Percentiles rank a stretch among this genome's conserved stretches.
These are phyloP conservation scores for Seira musarum DNA, from an alignment of 2,888 invertebrate species.

Conservation along the genomic window DNA sequence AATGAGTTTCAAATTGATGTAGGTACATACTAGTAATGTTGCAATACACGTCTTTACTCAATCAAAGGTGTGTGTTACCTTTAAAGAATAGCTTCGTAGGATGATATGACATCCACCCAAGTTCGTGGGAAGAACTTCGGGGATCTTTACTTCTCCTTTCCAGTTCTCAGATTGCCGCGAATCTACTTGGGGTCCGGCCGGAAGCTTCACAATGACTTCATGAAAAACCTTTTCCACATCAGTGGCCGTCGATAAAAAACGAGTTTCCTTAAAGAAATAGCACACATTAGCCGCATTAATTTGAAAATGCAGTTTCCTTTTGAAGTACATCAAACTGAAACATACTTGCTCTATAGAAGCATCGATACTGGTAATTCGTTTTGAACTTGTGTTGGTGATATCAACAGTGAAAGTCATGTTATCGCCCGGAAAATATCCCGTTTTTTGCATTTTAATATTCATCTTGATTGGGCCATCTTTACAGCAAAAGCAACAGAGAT, in stretches of 20 bases:
- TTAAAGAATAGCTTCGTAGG: constrained; percentile 82
- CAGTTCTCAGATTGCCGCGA: constrained; percentile 76
- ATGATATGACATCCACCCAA: constrained; percentile 83
- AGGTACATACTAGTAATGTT: too few relatives aligned
- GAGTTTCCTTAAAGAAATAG: constrained; percentile 28
- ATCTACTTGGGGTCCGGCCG: constrained; percentile 27
- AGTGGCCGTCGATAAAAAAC: constrained; percentile 24
- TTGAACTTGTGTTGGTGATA: constrained; percentile 84
- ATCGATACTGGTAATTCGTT: constrained; percentile 77
- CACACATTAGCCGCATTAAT: neutral
- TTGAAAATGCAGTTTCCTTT: too few relatives aligned
- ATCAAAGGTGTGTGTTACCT: too few relatives aligned
- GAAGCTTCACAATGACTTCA: constrained; percentile 28
- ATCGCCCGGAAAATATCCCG: constrained; percentile 85
- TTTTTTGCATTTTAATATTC: constrained; percentile 81
- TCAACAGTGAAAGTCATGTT: constrained; percentile 80
- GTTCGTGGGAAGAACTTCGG: constrained; percentile 84
- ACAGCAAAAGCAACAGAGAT: constrained; percentile 86
- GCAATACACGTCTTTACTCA: too few relatives aligned
- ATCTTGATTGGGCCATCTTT: constrained; percentile 81
- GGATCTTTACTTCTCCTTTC: constrained; percentile 79
- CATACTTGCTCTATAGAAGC: constrained; percentile 39
- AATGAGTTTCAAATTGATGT: constrained; percentile 16
- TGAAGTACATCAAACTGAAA: too few relatives aligned
- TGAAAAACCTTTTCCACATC: constrained; percentile 36